Conservation (phyloP, 2,888 invertebrate species). For the Orgyia antiqua region DNA sequence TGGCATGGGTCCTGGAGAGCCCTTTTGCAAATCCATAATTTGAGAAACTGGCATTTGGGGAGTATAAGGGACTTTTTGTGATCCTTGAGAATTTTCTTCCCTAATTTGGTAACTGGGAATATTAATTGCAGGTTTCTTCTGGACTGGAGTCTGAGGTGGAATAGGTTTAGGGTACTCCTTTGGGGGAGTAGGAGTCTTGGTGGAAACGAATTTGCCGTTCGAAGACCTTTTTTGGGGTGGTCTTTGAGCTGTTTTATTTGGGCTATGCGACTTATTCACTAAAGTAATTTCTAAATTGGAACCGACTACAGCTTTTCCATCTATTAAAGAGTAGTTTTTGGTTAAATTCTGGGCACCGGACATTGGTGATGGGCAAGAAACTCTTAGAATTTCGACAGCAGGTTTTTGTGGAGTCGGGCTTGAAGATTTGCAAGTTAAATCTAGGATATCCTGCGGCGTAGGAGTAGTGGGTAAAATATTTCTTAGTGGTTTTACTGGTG, state of each 20-base stretch:
- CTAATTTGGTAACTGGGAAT: slow-evolving; percentile 61
- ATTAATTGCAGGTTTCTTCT: slow-evolving; percentile 42
- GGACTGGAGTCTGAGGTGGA: slow-evolving; percentile 12
- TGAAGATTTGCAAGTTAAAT: slow-evolving; percentile 77
- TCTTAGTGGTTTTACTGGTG: slow-evolving; percentile 48
- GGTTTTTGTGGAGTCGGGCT: slow-evolving; percentile 35
- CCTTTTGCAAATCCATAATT: slow-evolving; percentile 24
- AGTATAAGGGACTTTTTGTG: slow-evolving; percentile 15
- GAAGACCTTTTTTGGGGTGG: slow-evolving; percentile 70
- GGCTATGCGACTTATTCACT: slow-evolving; percentile 70
- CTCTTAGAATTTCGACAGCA: slow-evolving; percentile 79
- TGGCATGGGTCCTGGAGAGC: slow-evolving; percentile 21
- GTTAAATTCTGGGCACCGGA: slow-evolving; percentile 62
- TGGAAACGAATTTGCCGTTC: slow-evolving; percentile 74
- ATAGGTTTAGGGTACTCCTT: slow-evolving; percentile 43
- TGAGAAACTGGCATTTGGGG: slow-evolving; percentile 16
- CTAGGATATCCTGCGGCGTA: slow-evolving; percentile 78
- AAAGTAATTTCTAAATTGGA: slow-evolving; percentile 85
- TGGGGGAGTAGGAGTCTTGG: slow-evolving; percentile 63
- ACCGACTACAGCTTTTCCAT: slow-evolving; percentile 70
- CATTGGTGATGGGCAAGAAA: slow-evolving; percentile 57
- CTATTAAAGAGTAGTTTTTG: slow-evolving; percentile 62
- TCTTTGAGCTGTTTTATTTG: slow-evolving; percentile 35
- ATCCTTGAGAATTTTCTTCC: slow-evolving; percentile 47
- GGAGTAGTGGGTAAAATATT: slow-evolving; percentile 36